Base-by-base conservation (phyloP, 1,140 invertebrate species). In the Drosophila sturtevanti region DNA sequence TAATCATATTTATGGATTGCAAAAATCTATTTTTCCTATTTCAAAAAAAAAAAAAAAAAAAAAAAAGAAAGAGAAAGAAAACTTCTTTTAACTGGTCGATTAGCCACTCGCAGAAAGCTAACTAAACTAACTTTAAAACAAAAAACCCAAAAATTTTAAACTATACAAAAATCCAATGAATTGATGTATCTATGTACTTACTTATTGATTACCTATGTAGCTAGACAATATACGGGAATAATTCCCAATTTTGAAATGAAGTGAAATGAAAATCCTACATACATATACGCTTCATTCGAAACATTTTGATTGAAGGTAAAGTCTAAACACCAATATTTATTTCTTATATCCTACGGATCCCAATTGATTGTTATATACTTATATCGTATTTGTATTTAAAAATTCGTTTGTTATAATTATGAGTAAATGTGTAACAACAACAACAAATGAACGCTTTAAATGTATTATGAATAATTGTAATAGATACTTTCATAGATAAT, bases 201-300 rank as follows among this genome's bases (percentile, higher is more conserved):
- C 6, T 75, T 34, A 68, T 65, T 56, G 76, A 71, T 75, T 74
- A 79, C 70, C 74, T 73, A 89, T 60, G 77, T 90, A 86, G 81
- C 87, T 90, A 90, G 86, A 90, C 86, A 90, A 90, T 90, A 90
- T 90, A 31, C 64, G 87, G 86, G 86, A 90, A 90, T 56, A 71
- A 76, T 90, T 90, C 86, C 86, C 81, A 80, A 70, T 74, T 51
- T 27, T 64, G 27, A 9, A 44, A 5, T 16, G 14, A 44, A 44
- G 41, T 55, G 59, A 71, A 69, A 52, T 34, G 63, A 63, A 55
- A n/a, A 9, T 59, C 68, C 72, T 18, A 24, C 59, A 38, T 51
- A 61, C n/a, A 1, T 24, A 21, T 24, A 21, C 41, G 22, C 63
- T 68, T 66, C 9, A 14, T 34, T 56, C 27, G 11, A 14, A 9